Conservation (phyloP, 1,140 invertebrate genomes). For the Euborellia annulipes region DNA sequence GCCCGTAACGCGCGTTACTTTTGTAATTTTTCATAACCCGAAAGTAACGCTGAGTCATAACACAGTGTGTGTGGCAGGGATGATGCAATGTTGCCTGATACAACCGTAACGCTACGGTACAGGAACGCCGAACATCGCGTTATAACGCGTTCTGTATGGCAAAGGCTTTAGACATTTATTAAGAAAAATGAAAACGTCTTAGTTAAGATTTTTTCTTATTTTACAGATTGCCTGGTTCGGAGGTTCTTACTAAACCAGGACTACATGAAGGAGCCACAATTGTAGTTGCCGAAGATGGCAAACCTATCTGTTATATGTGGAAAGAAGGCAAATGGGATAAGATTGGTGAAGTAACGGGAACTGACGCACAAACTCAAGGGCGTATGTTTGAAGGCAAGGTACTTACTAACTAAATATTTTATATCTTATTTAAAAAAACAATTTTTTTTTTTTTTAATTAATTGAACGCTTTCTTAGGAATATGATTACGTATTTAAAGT, state of each 20-base stretch:
- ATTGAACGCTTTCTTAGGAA: conserved; percentile 35
- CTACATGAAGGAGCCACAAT: conserved; percentile 44
- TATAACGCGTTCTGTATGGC: no score
- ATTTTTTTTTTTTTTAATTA: not conserved
- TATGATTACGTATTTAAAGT: conserved; percentile 94
- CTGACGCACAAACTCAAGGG: conserved; percentile 36
- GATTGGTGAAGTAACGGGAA: conserved; percentile 79
- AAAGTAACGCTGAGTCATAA: no score
- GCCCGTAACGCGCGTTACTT: no score
- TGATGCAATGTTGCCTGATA: no score
- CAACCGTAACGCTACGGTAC: no score
- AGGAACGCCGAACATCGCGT: no score
- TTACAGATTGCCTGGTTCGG: conserved; percentile 56
- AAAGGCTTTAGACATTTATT: no score
- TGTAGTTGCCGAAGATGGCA: no score
- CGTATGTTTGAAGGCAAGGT: conserved; percentile 58
- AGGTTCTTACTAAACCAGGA: conserved; percentile 59
- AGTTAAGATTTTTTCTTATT: no score
- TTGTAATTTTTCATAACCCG: no score
- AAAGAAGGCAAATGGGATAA: conserved; percentile 49
- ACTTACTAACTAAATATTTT: conserved; percentile 4
- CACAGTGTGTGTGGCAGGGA: no score
- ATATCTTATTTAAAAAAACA: not conserved
- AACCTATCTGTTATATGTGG: conserved; percentile 39
- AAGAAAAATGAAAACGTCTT: no score